Evolutionary conservation across 2,113 vertebrate species (phyloP).

Genomic region (Ursus arctos): DNA sequence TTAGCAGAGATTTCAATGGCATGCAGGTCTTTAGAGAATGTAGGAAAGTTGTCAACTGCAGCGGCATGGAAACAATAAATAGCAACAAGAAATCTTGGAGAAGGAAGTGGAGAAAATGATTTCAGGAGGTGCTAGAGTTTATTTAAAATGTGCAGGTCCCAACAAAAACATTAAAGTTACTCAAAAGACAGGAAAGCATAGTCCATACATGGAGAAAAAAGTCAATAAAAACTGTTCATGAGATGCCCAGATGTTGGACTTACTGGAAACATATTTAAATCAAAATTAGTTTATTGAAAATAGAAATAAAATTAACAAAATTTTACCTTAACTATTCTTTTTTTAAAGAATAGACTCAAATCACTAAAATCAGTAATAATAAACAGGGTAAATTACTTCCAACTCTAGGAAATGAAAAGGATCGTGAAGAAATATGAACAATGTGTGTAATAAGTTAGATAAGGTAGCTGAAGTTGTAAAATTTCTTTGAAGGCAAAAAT

Average conservation of each 20-base stretch:
- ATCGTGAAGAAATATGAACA: not conserved
- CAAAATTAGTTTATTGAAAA: not conserved
- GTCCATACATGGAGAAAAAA: not conserved
- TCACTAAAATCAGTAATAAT: not conserved
- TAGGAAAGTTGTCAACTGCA: not conserved
- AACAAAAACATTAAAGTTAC: not conserved
- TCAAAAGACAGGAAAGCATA: not conserved
- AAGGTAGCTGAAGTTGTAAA: not conserved
- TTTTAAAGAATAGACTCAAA: not conserved
- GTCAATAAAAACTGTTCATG: not conserved
- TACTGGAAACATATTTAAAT: not conserved
- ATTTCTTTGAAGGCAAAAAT: not conserved
- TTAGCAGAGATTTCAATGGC: not conserved
- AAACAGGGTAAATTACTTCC: not conserved
- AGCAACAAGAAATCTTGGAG: not conserved
- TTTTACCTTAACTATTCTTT: not conserved
- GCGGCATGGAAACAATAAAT: not conserved
- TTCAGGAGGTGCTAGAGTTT: not conserved
- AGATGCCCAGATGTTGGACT: not conserved
- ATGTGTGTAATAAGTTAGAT: not conserved
- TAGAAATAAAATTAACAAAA: not conserved
- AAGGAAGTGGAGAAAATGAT: not conserved
- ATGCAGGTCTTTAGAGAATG: not conserved
- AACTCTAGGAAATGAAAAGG: not conserved
- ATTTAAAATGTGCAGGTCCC: not conserved